A percentile compares a stretch with the other conserved stretches of the same genome.
These are phyloP conservation scores for Mythimna vitellina DNA, from an alignment of 2,888 invertebrate species.

Conservation along the genomic window DNA sequence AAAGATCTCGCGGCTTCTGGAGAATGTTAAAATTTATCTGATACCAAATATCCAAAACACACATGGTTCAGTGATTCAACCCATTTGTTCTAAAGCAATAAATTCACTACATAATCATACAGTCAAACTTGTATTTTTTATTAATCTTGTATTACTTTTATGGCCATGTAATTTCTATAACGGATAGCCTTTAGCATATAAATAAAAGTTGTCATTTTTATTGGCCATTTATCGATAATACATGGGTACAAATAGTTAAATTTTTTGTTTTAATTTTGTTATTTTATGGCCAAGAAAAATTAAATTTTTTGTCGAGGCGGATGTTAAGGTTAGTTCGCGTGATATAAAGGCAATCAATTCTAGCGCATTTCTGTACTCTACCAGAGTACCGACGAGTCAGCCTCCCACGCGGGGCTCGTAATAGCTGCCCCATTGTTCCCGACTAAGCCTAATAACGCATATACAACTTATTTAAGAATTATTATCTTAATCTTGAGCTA, in stretches of 20 bases:
- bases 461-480: constrained; percentile 50
- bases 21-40: not conserved
- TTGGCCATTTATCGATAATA: constrained; percentile 53
- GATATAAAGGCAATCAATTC: constrained; percentile 56
- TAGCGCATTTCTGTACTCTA: constrained; percentile 58
- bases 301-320: constrained; percentile 19
- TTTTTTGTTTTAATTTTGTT: constrained; percentile 37
- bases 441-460: constrained; percentile 57
- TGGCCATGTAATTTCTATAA: constrained; percentile 50
- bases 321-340: constrained; percentile 49
- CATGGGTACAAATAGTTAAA: constrained; percentile 34
- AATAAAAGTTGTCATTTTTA: constrained; percentile 59
- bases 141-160: constrained; percentile 46
- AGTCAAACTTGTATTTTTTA: constrained; percentile 32
- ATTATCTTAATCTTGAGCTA: constrained; percentile 48
- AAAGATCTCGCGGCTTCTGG: not conserved
- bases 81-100: constrained; percentile 37
- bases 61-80: constrained; percentile 5
- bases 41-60: not conserved
- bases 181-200: constrained; percentile 46
- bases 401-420: constrained; percentile 66
- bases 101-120: constrained; percentile 52
- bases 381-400: constrained; percentile 42
- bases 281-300: constrained; percentile 19
- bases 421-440: constrained; percentile 68